Base-by-base conservation (phyloP, 2,797 vertebrate species). In the Cyprinodon diabolis region DNA sequence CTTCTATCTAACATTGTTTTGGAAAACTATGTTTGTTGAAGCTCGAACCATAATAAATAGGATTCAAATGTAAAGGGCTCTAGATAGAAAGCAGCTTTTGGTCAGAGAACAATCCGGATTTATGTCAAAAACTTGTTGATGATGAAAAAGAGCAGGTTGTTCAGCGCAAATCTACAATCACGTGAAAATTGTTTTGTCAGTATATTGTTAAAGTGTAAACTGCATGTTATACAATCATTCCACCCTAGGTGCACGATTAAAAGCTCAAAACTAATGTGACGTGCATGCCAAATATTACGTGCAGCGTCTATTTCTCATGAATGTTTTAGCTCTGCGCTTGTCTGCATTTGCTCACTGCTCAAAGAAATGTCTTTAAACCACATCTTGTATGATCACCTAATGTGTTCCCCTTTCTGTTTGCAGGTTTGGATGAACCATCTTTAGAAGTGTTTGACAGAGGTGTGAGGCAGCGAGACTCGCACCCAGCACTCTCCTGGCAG, bases 381-480 rank as follows among this genome's bases (percentile, higher is more conserved):
- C 49, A 51, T 17, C 49, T 51, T 48, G 40, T 43, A 48, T 21
- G 43, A 43, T 37, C 9, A 43, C 9, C 74, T 86, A 77, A 86
- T 56, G 25, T 73, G 62, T 55, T 12, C 67, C 52, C 23, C 40
- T 55, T 23, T 62, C 56, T 45, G 7, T 40, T 17, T 21, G 25
- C 88, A 98, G 97, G 94, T 92, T 89, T 95, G 95, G 90, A 96
- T 96, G 96, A 96, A 72, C 93, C 80, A 69, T 76, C n/a, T 71
- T 75, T 81, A 69, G 69, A 60, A 72, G 66, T 57, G 60, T 80
- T 65, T 75, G 79, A 86, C 76, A 80, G 86, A 90, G 90, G 94
- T 93, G 91, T 89, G 84, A 92, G 92, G 91, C 91, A 87, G 78
- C 67, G 77, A 85, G 82, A 77, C 78, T 78, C 84, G 76, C 68